Base-by-base conservation (phyloP, 2,113 vertebrate species). In the Vicugna pacos region DNA sequence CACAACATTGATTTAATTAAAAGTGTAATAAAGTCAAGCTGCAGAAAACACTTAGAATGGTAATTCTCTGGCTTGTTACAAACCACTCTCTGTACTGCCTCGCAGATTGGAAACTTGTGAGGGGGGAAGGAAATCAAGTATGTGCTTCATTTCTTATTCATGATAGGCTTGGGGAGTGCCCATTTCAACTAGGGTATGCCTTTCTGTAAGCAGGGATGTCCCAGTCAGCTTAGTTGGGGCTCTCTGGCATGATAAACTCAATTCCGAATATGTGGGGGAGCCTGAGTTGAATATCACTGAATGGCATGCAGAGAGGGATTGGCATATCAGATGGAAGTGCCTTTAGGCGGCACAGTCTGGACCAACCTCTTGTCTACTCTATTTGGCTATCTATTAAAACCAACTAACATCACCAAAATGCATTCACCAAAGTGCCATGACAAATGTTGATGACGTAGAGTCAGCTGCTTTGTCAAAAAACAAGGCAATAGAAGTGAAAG, bases 1-100 rank as follows among this genome's bases (percentile, higher is more conserved):
- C 20, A 84, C 24, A 46, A 48, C 76, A 92, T 6, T 95, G 91
- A 92, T 92, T 95, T 96, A 89, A 90, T 96, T 95, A 90, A 96
- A 95, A 70, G 20, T 82, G 8, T 60, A 85, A 95, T 94, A 72
- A 96, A 95, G 30, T 76, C 48, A 91, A 94, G 60, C 26, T 88
- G 58, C 58, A 76, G 90, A 90, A 92, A 95, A 93, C 80, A 93
- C 62, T 91, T 79, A 87, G 50, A 83, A 79, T 58, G 62, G 38
- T 54, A 87, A 83, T 92, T 94, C 75, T 92, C 30, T 60, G 30
- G n/a, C 79, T 96, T 92, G 6, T 87, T 81, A 93, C 54, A 65
- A 93, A 82, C 46, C 20, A 76, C 64, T 93, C 35, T 94, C 30
- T 96, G 32, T 65, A 82, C 30, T 64, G 42, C 65, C 64, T 96